Evolutionary conservation across 2,797 vertebrate genomes (phyloP), one percentile per base, ranked within the genome.

Genomic region (Limnodromus scolopaceus): DNA sequence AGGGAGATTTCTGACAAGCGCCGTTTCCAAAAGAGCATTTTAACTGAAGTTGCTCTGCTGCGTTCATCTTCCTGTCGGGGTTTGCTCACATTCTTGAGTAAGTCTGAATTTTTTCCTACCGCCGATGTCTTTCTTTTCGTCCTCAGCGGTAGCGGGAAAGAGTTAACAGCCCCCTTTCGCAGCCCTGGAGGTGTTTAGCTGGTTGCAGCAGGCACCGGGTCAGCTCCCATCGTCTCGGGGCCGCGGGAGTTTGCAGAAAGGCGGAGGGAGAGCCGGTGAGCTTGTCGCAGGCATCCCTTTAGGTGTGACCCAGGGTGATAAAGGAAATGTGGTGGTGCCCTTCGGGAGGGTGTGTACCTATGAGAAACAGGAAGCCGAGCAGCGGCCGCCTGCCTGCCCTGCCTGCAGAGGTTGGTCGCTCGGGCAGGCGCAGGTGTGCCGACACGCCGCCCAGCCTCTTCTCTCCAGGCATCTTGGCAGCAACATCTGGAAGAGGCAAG

Each of bases 301-400:
- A 98, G 97, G 98, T 98, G 91, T 60, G 80, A 93, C 95, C 38
- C 51, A 8, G 6, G 63, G 78, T 89, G 97, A 95, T 98, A 95
- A 97, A 97, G 96, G 97, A 97, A 97, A 96, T 48, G 94, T 96
- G 91, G 93, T 95, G 91, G 76, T 96, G 97, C 97, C 95, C 95
- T 95, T 89, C 92, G 64, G 94, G 93, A 97, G 98, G 98, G 98
- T 98, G 98, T 98, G 98, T 98, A 97, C 97, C 93, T 92, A 43
- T 38, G 91, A 95, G 97, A 97, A 98, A 97, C 98, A 98, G 98
- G 98, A 98, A 98, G 97, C 96, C 49, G 84, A 89, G 92, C 96
- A 46, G 90, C 85, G 71, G 94, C 92, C 39, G 84, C 78, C 53
- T 71, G 90, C 89, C 87, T 48, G 68, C 68, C 75, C 69, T 66